Conservation (phyloP, 2,797 vertebrate species). For the Eulemur mongoz region DNA sequence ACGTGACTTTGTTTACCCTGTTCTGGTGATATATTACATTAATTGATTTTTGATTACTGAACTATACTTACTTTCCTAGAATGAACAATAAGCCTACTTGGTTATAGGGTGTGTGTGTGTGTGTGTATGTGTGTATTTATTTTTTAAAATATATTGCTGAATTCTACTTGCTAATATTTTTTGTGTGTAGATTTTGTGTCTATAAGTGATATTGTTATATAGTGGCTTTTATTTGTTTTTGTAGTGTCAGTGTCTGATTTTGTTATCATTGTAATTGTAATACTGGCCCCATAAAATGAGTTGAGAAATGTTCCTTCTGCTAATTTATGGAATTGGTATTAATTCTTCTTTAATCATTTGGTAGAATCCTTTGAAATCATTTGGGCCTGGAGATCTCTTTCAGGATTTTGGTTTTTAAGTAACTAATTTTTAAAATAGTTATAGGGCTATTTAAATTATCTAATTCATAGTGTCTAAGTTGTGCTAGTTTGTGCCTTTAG, state of each 20-base stretch:
- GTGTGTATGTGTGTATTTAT: neutral
- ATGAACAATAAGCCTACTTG: neutral
- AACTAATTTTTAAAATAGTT: neutral
- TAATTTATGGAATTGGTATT: neutral
- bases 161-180: neutral
- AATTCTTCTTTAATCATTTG: neutral
- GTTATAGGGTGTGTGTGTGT: neutral
- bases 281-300: neutral
- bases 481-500: neutral
- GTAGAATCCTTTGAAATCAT: neutral
- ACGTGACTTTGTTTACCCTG: neutral
- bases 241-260: neutral
- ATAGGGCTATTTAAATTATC: neutral
- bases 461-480: neutral
- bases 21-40: neutral
- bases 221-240: neutral
- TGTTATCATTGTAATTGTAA: neutral
- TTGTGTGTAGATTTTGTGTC: neutral
- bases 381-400: neutral
- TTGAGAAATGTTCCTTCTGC: neutral
- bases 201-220: neutral
- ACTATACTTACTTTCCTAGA: neutral
- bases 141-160: neutral
- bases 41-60: neutral
- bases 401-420: neutral